These are phyloP conservation scores for Pelecanoides urinatrix DNA, from an alignment of 2,113 vertebrate genomes.

Conservation along the genomic window DNA sequence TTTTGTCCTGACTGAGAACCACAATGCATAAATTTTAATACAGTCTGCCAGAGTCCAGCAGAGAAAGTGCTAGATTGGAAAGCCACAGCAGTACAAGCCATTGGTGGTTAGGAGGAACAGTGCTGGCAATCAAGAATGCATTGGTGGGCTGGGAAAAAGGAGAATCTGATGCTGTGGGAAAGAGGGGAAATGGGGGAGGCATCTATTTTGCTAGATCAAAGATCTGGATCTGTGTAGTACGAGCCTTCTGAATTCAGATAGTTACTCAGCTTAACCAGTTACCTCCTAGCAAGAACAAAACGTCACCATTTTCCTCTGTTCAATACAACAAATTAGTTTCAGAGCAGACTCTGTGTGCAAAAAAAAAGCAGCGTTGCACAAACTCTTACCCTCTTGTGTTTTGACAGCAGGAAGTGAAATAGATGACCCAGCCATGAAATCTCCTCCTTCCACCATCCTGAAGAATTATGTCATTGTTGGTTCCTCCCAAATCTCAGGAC, in stretches of 20 bases:
- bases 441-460: constrained; percentile 78
- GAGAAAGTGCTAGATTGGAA: background rate
- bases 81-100: background rate
- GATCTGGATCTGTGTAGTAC: background rate
- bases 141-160: background rate
- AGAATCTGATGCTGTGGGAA: background rate
- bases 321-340: background rate
- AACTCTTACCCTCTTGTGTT: background rate
- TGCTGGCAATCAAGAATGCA: background rate
- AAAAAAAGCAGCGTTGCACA: background rate
- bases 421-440: constrained; percentile 75
- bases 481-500: constrained; percentile 78
- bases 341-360: background rate
- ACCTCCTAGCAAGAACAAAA: background rate
- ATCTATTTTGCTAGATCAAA: background rate
- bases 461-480: constrained; percentile 75
- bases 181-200: background rate
- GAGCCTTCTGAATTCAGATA: background rate
- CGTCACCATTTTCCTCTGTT: background rate
- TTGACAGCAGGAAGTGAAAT: constrained; percentile 49
- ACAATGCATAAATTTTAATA: constrained; percentile 38
- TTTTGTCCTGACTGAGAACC: constrained; percentile 33
- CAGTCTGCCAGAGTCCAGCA: background rate
- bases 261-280: background rate
- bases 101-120: background rate